phyloP scores from a whole-genome alignment of 1,140 invertebrate species.

The Lutraria rhynchaena region DNA sequence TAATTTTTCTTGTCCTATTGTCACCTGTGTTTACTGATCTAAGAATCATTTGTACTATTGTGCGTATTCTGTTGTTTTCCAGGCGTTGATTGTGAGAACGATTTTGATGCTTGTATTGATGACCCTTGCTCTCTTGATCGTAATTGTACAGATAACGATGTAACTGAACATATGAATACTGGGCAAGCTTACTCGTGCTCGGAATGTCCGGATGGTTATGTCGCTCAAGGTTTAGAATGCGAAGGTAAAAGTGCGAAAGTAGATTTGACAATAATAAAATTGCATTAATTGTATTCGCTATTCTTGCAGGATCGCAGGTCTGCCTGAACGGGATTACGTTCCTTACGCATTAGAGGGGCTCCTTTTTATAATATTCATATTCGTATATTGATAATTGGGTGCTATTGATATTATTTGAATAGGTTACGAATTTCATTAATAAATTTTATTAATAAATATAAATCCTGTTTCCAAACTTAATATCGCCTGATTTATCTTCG shows the following conservation, averaged over 20 bases:
- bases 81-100: slow-evolving; percentile 9
- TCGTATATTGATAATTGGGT: too few relatives aligned
- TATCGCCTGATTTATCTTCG: too few relatives aligned
- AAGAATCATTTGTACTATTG: too few relatives aligned
- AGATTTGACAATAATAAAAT: neutral
- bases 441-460: too few relatives aligned
- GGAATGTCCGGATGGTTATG: slow-evolving; percentile 12
- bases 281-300: neutral
- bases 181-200: neutral
- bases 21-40: too few relatives aligned
- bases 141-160: slow-evolving; percentile 7
- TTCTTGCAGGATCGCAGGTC: neutral
- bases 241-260: neutral
- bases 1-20: too few relatives aligned
- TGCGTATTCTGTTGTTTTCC: neutral
- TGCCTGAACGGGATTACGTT: neutral
- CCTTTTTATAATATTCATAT: too few relatives aligned
- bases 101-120: slow-evolving; percentile 1
- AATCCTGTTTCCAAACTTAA: too few relatives aligned
- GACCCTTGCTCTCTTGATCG: slow-evolving; percentile 7
- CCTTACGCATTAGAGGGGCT: neutral
- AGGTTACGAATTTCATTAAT: too few relatives aligned
- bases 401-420: too few relatives aligned
- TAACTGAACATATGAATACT: neutral
- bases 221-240: neutral